Percentiles rank a stretch among this genome's conserved stretches.
These are phyloP conservation scores for Hyles vespertilio DNA, from an alignment of 1,140 invertebrate genomes.

Conservation along the genomic window DNA sequence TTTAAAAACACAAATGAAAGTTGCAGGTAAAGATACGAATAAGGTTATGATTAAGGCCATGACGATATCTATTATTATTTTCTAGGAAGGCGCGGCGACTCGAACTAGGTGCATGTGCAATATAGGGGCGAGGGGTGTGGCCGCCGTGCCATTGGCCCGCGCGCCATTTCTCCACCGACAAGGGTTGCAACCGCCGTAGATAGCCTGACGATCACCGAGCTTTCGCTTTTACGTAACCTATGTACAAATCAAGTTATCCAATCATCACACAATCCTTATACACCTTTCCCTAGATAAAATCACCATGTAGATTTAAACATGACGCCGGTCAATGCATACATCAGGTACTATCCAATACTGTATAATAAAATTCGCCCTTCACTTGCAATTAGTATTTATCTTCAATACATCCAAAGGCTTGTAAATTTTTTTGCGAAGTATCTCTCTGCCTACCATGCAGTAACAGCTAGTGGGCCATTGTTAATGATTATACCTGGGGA, in stretches of 20 bases:
- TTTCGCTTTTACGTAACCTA: not conserved
- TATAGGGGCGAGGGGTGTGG: slow-evolving; percentile 39
- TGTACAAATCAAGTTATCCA: not conserved
- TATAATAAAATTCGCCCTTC: not conserved
- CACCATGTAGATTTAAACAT: too few relatives aligned
- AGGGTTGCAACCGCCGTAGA: slow-evolving; percentile 13
- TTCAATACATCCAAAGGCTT: too few relatives aligned
- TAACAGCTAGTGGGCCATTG: too few relatives aligned
- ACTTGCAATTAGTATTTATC: not conserved
- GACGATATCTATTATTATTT: too few relatives aligned
- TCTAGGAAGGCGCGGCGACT: slow-evolving; percentile 16
- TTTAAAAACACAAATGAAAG: too few relatives aligned
- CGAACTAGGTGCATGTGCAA: slow-evolving; percentile 31
- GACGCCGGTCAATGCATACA: too few relatives aligned
- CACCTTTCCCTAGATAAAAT: too few relatives aligned
- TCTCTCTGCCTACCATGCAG: too few relatives aligned
- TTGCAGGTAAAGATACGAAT: too few relatives aligned
- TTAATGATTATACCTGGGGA: too few relatives aligned
- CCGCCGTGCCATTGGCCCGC: slow-evolving; percentile 40
- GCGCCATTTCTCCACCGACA: slow-evolving; percentile 12
- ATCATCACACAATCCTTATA: not conserved
- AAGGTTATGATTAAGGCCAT: too few relatives aligned
- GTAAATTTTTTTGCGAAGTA: too few relatives aligned
- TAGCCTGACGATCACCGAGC: slow-evolving; percentile 2
- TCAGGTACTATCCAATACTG: not conserved